phyloP scores from a whole-genome alignment of 2,888 invertebrate species.

The Euplexia lucipara region DNA sequence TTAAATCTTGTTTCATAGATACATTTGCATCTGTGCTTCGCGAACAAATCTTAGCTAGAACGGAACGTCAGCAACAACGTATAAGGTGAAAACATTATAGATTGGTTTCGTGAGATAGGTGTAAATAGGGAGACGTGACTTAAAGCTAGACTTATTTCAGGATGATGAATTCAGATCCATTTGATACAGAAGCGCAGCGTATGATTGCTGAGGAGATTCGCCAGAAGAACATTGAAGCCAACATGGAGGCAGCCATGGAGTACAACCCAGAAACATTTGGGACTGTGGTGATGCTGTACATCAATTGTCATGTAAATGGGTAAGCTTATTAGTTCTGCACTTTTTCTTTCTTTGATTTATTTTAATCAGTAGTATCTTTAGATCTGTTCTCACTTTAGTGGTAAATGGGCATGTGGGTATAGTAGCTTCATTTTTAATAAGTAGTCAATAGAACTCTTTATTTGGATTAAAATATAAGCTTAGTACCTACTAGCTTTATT shows the following conservation, averaged over 20 bases:
- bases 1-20: slow-evolving; percentile 88
- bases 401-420: background rate
- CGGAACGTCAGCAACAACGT: slow-evolving; percentile 95
- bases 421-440: background rate
- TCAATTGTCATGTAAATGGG: slow-evolving; percentile 99
- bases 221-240: slow-evolving; percentile 98
- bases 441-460: background rate
- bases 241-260: slow-evolving; percentile 99
- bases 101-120: slow-evolving; percentile 45
- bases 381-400: background rate
- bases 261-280: slow-evolving; percentile 99
- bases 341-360: background rate
- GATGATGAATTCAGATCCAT: slow-evolving; percentile 98
- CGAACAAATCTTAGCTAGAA: slow-evolving; percentile 95
- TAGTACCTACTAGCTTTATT: too few species aligned
- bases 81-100: slow-evolving; percentile 83
- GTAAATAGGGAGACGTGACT: slow-evolving; percentile 34
- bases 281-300: slow-evolving; percentile 99
- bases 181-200: slow-evolving; percentile 98
- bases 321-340: slow-evolving; percentile 58
- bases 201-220: slow-evolving; percentile 99
- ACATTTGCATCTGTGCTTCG: slow-evolving; percentile 94
- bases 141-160: slow-evolving; percentile 77
- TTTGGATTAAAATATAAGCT: background rate
- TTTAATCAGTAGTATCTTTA: background rate